Base-by-base conservation (phyloP, 2,113 vertebrate genomes). In the Pogonocichla stellata region DNA sequence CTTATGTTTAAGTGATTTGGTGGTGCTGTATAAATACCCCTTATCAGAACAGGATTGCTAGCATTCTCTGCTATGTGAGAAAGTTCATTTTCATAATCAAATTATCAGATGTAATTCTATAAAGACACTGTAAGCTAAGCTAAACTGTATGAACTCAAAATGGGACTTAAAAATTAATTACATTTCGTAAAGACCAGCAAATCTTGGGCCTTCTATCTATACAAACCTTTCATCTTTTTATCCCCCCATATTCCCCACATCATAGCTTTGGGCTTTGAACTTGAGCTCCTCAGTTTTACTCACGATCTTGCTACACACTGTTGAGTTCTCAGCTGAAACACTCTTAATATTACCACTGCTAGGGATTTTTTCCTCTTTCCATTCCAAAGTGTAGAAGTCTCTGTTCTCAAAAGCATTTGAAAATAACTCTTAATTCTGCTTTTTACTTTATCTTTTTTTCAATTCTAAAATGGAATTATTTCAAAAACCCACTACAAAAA, bases 11-110 rank as follows among this genome's bases (percentile, higher is more conserved):
- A 95, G 92, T 80, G 91, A 70, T 51, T 90, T 65, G 43, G 33
- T 54, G 67, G 50, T 48, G 72, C 75, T 92, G 64, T 72, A 92
- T 86, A 95, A 92, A 88, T 93, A 73, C 54, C 62, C 89, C 85
- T 86, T 95, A 96, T 94, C 94, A 61, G 65, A 91, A 92, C 57
- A 92, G 92, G 91, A 96, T 93, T 95, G 83, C 79, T 88, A 47
- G 75, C 94, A 95, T 96, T 96, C 95, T 90, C 81, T 80, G 61
- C 62, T 56, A 0, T 34, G 94, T 94, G 85, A 78, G 91, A 93
- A 73, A 90, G 42, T 66, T 90, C 23, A 51, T 88, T 95, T 90
- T 95, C 67, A 36, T 75, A 64, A 88, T 74, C 29, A 47, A 92
- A 78, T 78, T 57, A 85, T 88, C 75, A 91, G 87, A 74, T 74